Evolutionary conservation across 2,888 invertebrate genomes (phyloP).

Genomic region (Terebella lapidaria): DNA sequence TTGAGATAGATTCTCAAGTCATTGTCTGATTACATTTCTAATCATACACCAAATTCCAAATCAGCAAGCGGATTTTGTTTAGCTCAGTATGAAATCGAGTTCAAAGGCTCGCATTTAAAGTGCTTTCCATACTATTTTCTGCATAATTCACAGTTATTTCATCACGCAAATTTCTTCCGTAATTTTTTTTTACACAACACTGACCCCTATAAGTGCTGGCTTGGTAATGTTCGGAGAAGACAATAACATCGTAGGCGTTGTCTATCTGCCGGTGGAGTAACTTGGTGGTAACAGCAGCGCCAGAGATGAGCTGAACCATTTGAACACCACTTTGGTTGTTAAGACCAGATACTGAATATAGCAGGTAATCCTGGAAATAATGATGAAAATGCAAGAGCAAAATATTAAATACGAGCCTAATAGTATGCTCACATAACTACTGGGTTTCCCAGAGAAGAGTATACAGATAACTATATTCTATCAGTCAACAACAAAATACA

Average conservation of each 20-base stretch:
- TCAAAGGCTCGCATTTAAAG: no score
- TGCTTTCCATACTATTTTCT: no score
- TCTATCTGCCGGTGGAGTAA: conserved; percentile 8
- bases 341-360: conserved; percentile 12
- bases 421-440: not conserved
- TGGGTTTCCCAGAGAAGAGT: not conserved
- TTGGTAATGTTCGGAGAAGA: conserved; percentile 17
- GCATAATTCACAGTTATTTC: no score
- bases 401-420: not conserved
- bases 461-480: not conserved
- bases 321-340: conserved; percentile 15
- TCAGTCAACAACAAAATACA: not conserved
- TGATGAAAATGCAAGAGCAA: not conserved
- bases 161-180: no score
- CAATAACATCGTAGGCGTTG: conserved; percentile 15
- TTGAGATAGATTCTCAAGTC: no score
- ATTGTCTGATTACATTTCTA: no score
- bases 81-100: no score
- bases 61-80: no score
- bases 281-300: conserved; percentile 10
- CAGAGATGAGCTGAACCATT: conserved; percentile 12
- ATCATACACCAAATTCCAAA: no score
- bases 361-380: conserved; percentile 19
- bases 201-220: not conserved
- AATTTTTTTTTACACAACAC: no score